Evolutionary conservation across 2,113 vertebrate species (phyloP), one percentile per base, ranked within the genome.

Genomic region (Mesitornis unicolor): DNA sequence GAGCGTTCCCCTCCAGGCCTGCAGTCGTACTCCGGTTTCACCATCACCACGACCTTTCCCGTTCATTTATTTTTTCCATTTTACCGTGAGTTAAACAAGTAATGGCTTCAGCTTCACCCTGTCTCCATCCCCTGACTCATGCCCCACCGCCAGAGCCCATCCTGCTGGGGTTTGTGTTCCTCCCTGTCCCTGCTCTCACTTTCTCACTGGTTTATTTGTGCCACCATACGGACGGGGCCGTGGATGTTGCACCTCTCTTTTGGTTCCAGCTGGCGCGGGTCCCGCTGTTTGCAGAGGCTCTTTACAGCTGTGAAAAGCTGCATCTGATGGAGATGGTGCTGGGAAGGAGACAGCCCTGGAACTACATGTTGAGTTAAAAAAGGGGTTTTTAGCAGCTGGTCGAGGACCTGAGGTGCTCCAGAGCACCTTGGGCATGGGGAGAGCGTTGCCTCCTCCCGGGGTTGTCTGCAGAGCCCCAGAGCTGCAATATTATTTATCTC

Each of bases 401-500:
- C 9, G 9, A 91, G 70, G 70, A 51, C 21, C 33, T n/a, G 0
- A 1, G 0, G 1, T 60, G 50, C 43, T 79, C 15, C 59, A 16
- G 54, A 82, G 42, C 65, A 36, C 53, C 31, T 4, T 5, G 63
- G 83, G 28, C 47, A 13, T 16, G 80, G 80, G 76, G 91, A 65
- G 71, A 69, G 63, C 54, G 2, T 40, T 76, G 54, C 42, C 57
- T 40, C 11, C 50, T 69, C 75, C n/a, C 4, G 33, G 79, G 75
- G 45, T 16, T 64, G 63, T 64, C 86, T 80, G 79, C 94, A 76
- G 63, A 86, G 76, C 73, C 91, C 89, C 5, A 8, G 8, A 67
- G 80, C 89, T 81, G 83, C 36, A 33, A 75, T 61, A 10, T 92
- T 77, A 64, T 96, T 96, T 84, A 63, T 95, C 77, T 81, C 71